Evolutionary conservation across 23 tunicate species (phyloP).

Genomic region (Trididemnum miniatum): DNA sequence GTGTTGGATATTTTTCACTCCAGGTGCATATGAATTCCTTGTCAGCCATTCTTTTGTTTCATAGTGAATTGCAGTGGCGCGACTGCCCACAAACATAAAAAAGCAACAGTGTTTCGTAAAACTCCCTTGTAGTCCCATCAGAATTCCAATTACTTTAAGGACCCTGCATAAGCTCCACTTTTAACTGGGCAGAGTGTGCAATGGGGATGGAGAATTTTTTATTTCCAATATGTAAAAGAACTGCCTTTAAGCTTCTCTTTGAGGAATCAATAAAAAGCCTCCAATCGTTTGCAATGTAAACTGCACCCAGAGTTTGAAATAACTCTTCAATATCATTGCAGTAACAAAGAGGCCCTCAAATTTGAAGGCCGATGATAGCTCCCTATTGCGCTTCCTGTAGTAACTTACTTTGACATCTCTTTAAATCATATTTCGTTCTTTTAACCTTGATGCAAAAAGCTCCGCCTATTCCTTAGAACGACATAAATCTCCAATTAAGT

Average conservation of each 20-base stretch:
- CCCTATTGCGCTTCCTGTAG: conserved; percentile 28
- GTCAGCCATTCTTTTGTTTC: conserved; percentile 36
- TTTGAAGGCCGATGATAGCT: conserved; percentile 9
- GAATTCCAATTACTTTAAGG: conserved; percentile 25
- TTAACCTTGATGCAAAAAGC: conserved; percentile 20
- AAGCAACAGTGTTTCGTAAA: neutral
- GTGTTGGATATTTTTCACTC: conserved; percentile 12
- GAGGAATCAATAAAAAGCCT: conserved; percentile 35
- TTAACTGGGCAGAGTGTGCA: conserved; percentile 35
- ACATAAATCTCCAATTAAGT: conserved; percentile 26
- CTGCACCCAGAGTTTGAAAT: conserved; percentile 19
- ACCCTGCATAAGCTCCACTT: conserved; percentile 33
- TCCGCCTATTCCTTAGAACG: conserved; percentile 25
- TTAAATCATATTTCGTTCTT: conserved; percentile 15
- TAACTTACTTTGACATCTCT: conserved; percentile 12
- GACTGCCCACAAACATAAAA: conserved; percentile 23
- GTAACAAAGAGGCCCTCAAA: conserved; percentile 23
- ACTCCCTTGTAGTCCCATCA: conserved; percentile 28
- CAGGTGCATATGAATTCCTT: conserved; percentile 19
- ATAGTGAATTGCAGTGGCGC: conserved; percentile 33
- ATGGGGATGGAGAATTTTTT: conserved; percentile 38
- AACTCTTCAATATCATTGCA: conserved; percentile 21
- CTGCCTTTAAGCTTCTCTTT: conserved; percentile 36
- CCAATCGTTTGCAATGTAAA: conserved; percentile 23
- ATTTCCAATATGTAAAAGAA: conserved; percentile 18